Percentiles rank a stretch among this genome's conserved stretches.
These are phyloP conservation scores for Fabriciana adippe DNA, from an alignment of 2,888 invertebrate species.

Conservation along the genomic window DNA sequence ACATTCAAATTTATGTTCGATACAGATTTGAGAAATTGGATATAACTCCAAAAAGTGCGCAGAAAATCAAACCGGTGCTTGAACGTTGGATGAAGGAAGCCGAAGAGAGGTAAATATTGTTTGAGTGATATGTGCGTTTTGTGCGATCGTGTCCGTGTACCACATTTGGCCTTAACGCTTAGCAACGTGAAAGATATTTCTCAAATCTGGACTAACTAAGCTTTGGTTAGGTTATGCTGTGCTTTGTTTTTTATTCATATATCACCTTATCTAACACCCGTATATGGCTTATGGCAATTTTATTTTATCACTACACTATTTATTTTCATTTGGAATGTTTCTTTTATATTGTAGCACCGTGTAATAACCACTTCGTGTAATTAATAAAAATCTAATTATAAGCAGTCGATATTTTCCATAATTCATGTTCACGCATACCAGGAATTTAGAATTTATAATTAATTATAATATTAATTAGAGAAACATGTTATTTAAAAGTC, in stretches of 20 bases:
- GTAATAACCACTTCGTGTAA: neutral
- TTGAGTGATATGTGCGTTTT: conserved; percentile 77
- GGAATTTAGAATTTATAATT: conserved; percentile 33
- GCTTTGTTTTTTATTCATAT: conserved; percentile 30
- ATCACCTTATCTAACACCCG: neutral
- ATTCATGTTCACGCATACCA: conserved; percentile 33
- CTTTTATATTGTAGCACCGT: conserved; percentile 2
- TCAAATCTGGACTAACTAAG: conserved; percentile 82
- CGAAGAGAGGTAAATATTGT: conserved; percentile 93
- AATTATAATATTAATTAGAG: conserved; percentile 32
- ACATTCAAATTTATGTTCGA: conserved; percentile 80
- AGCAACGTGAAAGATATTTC: conserved; percentile 76
- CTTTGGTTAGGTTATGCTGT: conserved; percentile 52
- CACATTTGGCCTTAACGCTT: conserved; percentile 80
- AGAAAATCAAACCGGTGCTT: conserved; percentile 99
- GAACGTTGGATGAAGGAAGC: conserved; percentile 99
- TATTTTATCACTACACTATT: conserved; percentile 3
- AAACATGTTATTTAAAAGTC: conserved; percentile 33
- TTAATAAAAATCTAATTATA: conserved; percentile 28
- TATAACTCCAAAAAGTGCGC: conserved; percentile 99
- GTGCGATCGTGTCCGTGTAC: conserved; percentile 73
- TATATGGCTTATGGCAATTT: conserved; percentile 4
- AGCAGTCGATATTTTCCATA: conserved; percentile 32
- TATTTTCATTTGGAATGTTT: conserved; percentile 8
- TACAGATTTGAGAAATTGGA: conserved; percentile 99